Base-by-base conservation (phyloP, 2,113 vertebrate genomes). In the Prunella fulvescens region DNA sequence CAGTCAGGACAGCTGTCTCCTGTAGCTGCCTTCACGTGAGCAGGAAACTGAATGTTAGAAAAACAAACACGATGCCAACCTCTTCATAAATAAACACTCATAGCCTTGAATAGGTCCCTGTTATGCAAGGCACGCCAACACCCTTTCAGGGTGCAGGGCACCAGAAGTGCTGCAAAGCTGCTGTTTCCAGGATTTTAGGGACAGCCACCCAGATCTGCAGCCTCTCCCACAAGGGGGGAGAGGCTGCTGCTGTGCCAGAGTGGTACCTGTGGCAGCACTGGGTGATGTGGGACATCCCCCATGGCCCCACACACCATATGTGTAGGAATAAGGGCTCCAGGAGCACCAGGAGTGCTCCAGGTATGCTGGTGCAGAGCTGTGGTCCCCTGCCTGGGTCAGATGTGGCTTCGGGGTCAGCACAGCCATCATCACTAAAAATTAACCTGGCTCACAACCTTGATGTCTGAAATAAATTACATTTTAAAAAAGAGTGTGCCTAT, bases 281-380 rank as follows among this genome's bases (percentile, higher is more conserved):
- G 31, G 8, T 9, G 6, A 48, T 1, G 8, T 5, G 53, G 19
- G 79, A 29, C 35, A 40, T 58, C 79, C 42, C 3, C 44, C 72
- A 28, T 0, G 2, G 90, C 17, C 50, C 37, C 6, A 9, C 2
- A 44, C 35, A 16, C 35, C 24, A 0, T 0, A 2, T 20, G 22
- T 56, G 58, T 7, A 47, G 29, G 45, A 80, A 42, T 35, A 64
- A 40, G 1, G 1, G 67, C 58, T 88, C 23, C 2, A 4, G 22
- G 23, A 70, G 26, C n/a, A 70, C 23, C 28, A 23, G 42, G 29
- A 50, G 31, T 39, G 44, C 62, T 83, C 57, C 71, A 48, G 86
- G 77, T 29, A 5, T 0, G 8, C 28, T 1, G 2, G 16, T 3
- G 1, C 53, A 53, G 40, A 57, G 40, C 66, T 33, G 1, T 56